Percentiles rank a stretch among this genome's conserved stretches.
phyloP scores from a whole-genome alignment of 2,113 vertebrate species.

The Sitta europaea region DNA sequence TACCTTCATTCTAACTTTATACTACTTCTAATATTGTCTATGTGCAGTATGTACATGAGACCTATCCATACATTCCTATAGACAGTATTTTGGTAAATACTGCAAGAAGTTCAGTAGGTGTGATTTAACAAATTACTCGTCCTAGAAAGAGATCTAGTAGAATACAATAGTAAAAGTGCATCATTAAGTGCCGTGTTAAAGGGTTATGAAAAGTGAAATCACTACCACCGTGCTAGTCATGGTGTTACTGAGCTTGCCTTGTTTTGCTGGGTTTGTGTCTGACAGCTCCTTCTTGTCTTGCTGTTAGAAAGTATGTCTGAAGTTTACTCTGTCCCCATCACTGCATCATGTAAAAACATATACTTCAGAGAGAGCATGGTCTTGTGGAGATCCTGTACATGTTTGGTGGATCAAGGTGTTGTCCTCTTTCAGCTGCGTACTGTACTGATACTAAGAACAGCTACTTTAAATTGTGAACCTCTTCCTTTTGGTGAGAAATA shows the following conservation, averaged over 20 bases:
- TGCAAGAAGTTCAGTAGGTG: background rate
- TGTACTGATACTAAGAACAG: background rate
- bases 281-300: background rate
- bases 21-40: background rate
- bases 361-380: background rate
- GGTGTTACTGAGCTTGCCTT: background rate
- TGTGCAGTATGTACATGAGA: rapidly evolving
- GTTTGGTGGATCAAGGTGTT: background rate
- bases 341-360: background rate
- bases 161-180: background rate
- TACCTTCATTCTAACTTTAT: background rate
- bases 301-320: background rate
- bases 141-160: background rate
- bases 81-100: background rate
- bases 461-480: background rate
- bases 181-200: background rate
- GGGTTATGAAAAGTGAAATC: background rate
- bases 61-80: background rate
- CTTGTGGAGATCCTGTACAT: background rate
- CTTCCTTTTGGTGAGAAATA: background rate
- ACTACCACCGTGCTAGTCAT: background rate
- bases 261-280: background rate
- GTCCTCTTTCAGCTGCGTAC: background rate
- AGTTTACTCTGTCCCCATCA: background rate
- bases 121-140: background rate